These are phyloP conservation scores for Tapirus indicus DNA, from an alignment of 2,797 vertebrate species.

Conservation along the genomic window DNA sequence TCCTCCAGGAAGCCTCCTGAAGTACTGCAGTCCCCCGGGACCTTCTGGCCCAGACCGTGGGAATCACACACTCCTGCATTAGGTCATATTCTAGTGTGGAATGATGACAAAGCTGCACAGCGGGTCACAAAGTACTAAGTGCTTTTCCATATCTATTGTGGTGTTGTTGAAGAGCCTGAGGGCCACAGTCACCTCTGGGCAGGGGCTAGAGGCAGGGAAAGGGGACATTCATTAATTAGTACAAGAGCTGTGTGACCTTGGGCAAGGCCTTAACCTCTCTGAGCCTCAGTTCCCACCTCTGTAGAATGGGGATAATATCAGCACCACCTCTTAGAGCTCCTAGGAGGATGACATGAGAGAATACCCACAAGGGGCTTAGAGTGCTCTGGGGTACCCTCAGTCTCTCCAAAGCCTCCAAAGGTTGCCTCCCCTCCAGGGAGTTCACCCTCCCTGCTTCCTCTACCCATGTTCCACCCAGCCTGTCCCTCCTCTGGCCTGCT, in stretches of 20 bases:
- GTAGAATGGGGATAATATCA: not conserved
- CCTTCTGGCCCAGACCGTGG: not conserved
- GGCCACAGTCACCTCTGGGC: not conserved
- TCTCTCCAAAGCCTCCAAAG: not conserved
- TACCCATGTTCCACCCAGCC: not conserved
- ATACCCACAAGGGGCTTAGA: not conserved
- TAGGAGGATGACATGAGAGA: not conserved
- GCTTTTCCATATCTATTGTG: not conserved
- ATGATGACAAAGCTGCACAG: not conserved
- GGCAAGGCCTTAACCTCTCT: not conserved
- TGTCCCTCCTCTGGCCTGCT: not conserved
- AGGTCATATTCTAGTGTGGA: not conserved
- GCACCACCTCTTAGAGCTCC: not conserved
- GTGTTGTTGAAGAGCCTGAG: not conserved
- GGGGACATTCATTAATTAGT: not conserved
- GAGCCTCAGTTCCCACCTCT: not conserved
- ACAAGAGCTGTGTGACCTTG: not conserved
- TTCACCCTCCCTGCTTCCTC: not conserved
- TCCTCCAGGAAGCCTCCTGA: not conserved
- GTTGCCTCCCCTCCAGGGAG: not conserved
- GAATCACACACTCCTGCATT: not conserved
- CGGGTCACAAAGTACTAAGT: not conserved
- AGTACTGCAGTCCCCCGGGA: not conserved
- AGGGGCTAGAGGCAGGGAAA: not conserved
- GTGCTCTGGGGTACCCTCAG: not conserved